Percentiles rank a stretch among this genome's conserved stretches.
Conservation (phyloP, 1,140 invertebrate genomes). For the Branchinecta lynchi region DNA sequence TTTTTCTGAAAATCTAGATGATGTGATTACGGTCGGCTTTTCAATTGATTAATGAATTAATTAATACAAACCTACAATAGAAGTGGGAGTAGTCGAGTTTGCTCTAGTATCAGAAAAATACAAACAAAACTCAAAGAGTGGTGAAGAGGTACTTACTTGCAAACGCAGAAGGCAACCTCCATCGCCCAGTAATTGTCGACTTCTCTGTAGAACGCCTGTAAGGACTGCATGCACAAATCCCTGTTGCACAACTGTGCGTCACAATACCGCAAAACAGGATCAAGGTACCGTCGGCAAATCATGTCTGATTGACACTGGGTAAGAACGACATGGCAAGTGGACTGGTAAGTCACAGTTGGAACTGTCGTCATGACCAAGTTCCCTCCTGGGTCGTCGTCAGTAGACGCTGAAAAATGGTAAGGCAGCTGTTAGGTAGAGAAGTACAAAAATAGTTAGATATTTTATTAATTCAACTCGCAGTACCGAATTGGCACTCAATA, state of each 20-base stretch:
- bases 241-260: constrained; percentile 49
- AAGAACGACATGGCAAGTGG: constrained; percentile 57
- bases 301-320: constrained; percentile 55
- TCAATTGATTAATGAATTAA: too few species aligned
- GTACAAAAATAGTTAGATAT: too few species aligned
- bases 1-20: too few species aligned
- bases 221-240: constrained; percentile 69
- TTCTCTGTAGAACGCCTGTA: constrained; percentile 65
- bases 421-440: too few species aligned
- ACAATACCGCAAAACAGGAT: constrained; percentile 62
- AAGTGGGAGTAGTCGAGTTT: too few species aligned
- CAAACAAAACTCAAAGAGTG: too few species aligned
- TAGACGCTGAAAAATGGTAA: neutral
- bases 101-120: too few species aligned
- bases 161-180: constrained; percentile 77
- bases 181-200: constrained; percentile 58
- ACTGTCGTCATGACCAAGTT: neutral
- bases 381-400: constrained; percentile 1
- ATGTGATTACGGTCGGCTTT: too few species aligned
- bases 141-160: constrained; percentile 50
- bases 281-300: constrained; percentile 48
- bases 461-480: too few species aligned
- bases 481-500: too few species aligned
- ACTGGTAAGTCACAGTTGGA: constrained; percentile 38
- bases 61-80: too few species aligned